phyloP scores from a whole-genome alignment of 2,113 vertebrate genomes.

The Clarias gariepinus region DNA sequence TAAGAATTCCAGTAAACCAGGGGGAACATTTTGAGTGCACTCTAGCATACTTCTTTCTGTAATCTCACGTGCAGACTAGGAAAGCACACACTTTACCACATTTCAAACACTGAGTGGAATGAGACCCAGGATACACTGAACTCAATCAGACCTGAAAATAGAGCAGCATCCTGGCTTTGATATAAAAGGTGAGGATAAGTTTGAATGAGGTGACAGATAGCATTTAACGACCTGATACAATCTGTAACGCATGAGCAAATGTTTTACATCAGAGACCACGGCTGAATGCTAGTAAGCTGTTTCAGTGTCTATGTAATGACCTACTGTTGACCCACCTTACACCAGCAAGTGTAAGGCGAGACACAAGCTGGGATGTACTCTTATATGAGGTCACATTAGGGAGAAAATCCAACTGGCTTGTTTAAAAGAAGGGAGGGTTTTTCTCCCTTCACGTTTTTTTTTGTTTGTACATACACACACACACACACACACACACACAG shows the following conservation, averaged over 20 bases:
- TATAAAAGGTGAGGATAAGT: neutral
- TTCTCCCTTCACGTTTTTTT: too few species aligned
- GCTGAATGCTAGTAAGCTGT: neutral
- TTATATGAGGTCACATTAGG: too few species aligned
- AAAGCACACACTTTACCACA: neutral
- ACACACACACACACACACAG: too few species aligned
- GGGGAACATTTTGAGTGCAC: neutral
- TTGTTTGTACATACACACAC: too few species aligned
- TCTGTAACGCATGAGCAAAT: neutral
- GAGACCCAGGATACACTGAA: neutral
- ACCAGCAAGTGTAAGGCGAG: too few species aligned
- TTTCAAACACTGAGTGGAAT: conserved; percentile 12
- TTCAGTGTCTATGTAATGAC: too few species aligned
- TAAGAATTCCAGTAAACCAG: neutral
- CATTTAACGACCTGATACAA: neutral
- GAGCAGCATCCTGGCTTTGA: neutral
- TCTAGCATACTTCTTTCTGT: neutral
- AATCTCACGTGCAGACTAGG: neutral
- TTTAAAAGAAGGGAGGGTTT: too few species aligned
- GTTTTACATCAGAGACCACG: neutral
- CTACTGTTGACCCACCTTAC: too few species aligned
- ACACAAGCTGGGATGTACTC: too few species aligned
- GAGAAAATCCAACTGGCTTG: too few species aligned
- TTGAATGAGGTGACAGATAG: neutral
- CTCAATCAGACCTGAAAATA: neutral